Evolutionary conservation across 2,888 invertebrate genomes (phyloP), one percentile per base, ranked within the genome.

Genomic region (Erpobdella octoculata): DNA sequence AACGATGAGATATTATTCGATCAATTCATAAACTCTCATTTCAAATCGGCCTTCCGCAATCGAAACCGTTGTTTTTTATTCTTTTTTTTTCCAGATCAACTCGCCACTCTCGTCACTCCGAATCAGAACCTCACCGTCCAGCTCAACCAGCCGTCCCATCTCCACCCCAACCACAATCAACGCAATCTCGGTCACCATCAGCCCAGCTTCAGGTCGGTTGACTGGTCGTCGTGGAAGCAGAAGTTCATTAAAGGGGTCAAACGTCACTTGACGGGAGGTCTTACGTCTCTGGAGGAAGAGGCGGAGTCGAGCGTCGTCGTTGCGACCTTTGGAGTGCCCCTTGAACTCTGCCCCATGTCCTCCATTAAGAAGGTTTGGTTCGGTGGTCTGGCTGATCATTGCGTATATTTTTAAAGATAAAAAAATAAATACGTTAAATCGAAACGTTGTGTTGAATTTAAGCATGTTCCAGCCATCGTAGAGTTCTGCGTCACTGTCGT

Each of bases 401-500:
- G 18, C 18, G 41, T 9, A 41, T 41, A 18, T 12, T 41, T 9
- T 12, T 41, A 18, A 41, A 9, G 41, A 41, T 18, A 41, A 12
- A 18, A 41, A 41, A 18, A 41, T 41, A 18, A 12, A 18, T 18
- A 46, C 21, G 46, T 18, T 21, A 46, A 21, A 48, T 18, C 25
- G 48, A 3, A 3, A 9, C 4, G 48, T 48, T 25, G 18, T 9
- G 48, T 83, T 83, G 73, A 74, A 74, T 37, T 6, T 4, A n/a
- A 88, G 81, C 88, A 85, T 80, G 90, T 96, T 75, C 96, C 96
- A 0, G 86, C 89, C 73, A 88, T 96, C 41, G 92, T 96, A 68
- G 92, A 93, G 74, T 86, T 92, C 77, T 96, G 95, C 79, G 92
- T 93, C 15, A 89, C 89, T 76, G 92, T 95, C 75, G 94, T 97